Evolutionary conservation across 2,888 invertebrate species (phyloP).

Genomic region (Polyommatus icarus): DNA sequence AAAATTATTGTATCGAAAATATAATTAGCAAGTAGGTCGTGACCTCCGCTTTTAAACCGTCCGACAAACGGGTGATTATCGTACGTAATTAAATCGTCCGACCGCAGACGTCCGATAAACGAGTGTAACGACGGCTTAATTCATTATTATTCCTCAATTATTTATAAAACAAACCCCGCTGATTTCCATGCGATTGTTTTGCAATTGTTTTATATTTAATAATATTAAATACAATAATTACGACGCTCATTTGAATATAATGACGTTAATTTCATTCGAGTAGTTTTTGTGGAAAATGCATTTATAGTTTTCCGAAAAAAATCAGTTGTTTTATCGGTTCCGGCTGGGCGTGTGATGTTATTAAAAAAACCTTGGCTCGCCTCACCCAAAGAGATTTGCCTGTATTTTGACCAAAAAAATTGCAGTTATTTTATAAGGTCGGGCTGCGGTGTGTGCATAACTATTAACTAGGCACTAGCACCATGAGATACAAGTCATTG

Average conservation of each 20-base stretch:
- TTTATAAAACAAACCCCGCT: constrained; percentile 20
- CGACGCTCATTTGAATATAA: not conserved
- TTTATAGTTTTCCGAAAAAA: not conserved
- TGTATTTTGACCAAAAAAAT: too few relatives aligned
- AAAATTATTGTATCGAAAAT: constrained; percentile 6
- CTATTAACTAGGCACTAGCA: too few relatives aligned
- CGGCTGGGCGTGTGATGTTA: too few relatives aligned
- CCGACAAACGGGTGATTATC: constrained; percentile 17
- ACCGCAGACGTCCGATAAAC: constrained; percentile 16
- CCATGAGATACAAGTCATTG: too few relatives aligned
- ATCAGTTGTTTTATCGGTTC: too few relatives aligned
- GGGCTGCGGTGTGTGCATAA: too few relatives aligned
- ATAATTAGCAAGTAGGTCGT: constrained; percentile 8
- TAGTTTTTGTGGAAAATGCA: not conserved
- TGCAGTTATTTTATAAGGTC: too few relatives aligned
- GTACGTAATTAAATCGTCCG: constrained; percentile 8
- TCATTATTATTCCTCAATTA: constrained; percentile 26
- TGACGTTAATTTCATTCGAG: not conserved
- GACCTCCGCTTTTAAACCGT: constrained; percentile 18
- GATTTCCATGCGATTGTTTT: constrained; percentile 2
- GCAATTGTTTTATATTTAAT: constrained; percentile 2
- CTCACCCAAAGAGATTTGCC: too few relatives aligned
- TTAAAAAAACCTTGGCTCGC: too few relatives aligned
- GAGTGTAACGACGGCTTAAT: constrained; percentile 21
- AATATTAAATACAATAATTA: constrained; percentile 5